phyloP scores from a whole-genome alignment of 2,797 vertebrate genomes.

The Amblyopsis hoosieri region DNA sequence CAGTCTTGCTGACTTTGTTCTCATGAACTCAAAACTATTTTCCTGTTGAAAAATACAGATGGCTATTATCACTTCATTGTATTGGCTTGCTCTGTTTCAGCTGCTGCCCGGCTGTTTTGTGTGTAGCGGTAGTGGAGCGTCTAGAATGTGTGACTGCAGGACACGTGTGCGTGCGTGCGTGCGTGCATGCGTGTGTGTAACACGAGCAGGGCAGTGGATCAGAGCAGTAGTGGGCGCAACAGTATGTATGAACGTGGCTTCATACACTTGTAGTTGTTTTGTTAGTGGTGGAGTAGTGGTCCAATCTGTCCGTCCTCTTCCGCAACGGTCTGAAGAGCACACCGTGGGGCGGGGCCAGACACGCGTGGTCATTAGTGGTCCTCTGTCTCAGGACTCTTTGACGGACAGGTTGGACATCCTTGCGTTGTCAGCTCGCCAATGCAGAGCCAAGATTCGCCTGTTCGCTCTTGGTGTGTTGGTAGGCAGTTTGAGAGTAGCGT shows the following conservation, averaged over 20 bases:
- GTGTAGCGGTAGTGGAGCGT: slow-evolving; percentile 64
- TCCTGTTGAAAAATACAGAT: slow-evolving; percentile 33
- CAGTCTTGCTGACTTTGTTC: slow-evolving; percentile 1
- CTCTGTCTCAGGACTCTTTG: slow-evolving; percentile 72
- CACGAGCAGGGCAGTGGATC: slow-evolving; percentile 32
- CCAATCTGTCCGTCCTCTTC: slow-evolving; percentile 70
- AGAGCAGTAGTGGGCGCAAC: slow-evolving; percentile 36
- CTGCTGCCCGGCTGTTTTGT: slow-evolving; percentile 66
- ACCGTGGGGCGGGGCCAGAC: slow-evolving; percentile 46
- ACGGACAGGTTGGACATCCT: slow-evolving; percentile 62
- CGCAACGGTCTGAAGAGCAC: slow-evolving; percentile 68
- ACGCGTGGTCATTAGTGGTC: slow-evolving; percentile 76
- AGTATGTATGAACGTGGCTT: slow-evolving; percentile 65
- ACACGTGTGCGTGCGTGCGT: slow-evolving; percentile 15
- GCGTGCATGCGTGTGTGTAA: neutral
- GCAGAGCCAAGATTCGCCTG: slow-evolving; percentile 33
- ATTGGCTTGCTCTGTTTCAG: slow-evolving; percentile 75
- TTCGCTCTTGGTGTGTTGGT: slow-evolving; percentile 70
- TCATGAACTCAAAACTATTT: neutral
- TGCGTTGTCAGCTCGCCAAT: slow-evolving; percentile 36
- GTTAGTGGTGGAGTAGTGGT: slow-evolving; percentile 74
- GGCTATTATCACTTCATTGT: slow-evolving; percentile 53
- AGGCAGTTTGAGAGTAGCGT: slow-evolving; percentile 45
- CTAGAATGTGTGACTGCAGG: slow-evolving; percentile 50
- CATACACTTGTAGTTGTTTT: slow-evolving; percentile 73